Base-by-base conservation (phyloP, 2,113 vertebrate species). In the Cheilinus undulatus region DNA sequence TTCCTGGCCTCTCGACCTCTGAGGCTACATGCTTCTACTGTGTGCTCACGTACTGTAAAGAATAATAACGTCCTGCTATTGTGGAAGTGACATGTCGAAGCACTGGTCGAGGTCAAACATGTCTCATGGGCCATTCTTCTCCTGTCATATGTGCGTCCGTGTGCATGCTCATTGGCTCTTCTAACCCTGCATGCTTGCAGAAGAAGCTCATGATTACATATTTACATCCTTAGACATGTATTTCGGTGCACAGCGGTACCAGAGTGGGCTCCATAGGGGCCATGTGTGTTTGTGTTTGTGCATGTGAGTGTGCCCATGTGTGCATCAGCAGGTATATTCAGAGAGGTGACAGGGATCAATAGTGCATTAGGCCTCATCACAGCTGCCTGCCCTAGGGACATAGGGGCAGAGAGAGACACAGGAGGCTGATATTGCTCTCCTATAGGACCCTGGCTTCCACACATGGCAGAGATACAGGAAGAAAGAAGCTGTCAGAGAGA, bases 331-430 rank as follows among this genome's bases (percentile, higher is more conserved):
- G 83, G 85, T 88, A 89, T 78, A 82, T 84, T 82, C 63, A 74
- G 69, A 76, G 67, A 80, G 74, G 83, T 89, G 85, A 91, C 86
- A 79, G 76, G 62, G 86, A 93, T 93, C 93, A 90, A 92, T 92
- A 92, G 72, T 83, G 89, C 90, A 93, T 93, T 93, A 93, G 86
- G 78, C 58, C 74, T 83, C 72, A 92, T 92, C 90, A 88, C 89
- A 90, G 88, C 79, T 88, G 86, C 84, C 70, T 81, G 66, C 86
- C 82, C 57, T 65, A 69, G 68, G 87, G 83, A 89, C 78, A 79
- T 77, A 84, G 68, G 49, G 48, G 54, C 65, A 40, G 38, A 64
- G 80, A 64, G 80, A 40, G 50, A 80, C 72, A 79, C 64, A 70
- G 65, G 63, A 12, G 60, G 63, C 73, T 80, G 71, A 76, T 84